Percentiles rank a stretch among this genome's conserved stretches.
phyloP scores from a whole-genome alignment of 2,888 invertebrate species.

The Synanthedon tipuliformis region DNA sequence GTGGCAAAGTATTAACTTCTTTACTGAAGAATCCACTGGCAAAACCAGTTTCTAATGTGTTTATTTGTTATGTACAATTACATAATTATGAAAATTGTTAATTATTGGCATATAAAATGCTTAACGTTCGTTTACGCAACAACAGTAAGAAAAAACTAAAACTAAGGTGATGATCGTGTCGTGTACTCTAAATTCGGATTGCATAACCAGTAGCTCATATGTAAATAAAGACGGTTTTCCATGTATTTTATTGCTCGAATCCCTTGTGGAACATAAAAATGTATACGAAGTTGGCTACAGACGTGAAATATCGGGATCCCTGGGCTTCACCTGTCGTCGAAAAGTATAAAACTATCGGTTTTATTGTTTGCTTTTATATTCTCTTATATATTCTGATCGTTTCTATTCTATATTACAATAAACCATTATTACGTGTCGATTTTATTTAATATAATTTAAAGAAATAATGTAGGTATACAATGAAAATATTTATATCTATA shows the following conservation, averaged over 20 bases:
- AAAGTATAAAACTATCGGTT: constrained; percentile 45
- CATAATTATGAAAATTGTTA: no score
- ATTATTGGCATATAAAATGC: no score
- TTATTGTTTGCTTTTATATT: constrained; percentile 46
- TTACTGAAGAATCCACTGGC: no score
- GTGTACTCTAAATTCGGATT: neutral
- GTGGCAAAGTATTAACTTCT: no score
- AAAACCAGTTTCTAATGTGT: no score
- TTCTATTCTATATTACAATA: neutral
- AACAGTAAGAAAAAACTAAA: no score
- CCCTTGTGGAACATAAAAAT: constrained; percentile 12
- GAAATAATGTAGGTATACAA: no score
- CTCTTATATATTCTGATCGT: constrained; percentile 11
- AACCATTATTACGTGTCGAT: no score
- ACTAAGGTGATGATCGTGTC: neutral
- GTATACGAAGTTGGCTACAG: constrained; percentile 2
- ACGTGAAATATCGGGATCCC: constrained; percentile 7
- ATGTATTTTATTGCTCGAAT: constrained; percentile 15
- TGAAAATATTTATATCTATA: no score
- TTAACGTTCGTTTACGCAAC: no score
- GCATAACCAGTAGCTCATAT: constrained; percentile 3
- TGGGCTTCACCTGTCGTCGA: constrained; percentile 39
- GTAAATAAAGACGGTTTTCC: constrained; percentile 10
- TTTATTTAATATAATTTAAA: no score
- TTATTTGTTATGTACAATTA: no score